phyloP scores from a whole-genome alignment of 2,113 vertebrate genomes.

The Glareola pratincola region DNA sequence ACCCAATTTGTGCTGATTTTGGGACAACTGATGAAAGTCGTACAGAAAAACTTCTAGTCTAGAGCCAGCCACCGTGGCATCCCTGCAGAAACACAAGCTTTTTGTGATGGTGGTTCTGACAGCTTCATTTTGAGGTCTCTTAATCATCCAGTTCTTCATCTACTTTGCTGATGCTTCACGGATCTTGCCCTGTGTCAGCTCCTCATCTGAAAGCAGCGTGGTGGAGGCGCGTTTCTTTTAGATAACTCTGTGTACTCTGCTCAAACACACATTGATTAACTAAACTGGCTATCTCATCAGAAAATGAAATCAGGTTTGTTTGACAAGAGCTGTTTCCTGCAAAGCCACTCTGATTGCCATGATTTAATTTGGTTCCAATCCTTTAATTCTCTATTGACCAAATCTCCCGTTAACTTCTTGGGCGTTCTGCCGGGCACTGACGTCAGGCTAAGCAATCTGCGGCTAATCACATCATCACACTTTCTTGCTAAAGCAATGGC shows the following conservation, averaged over 20 bases:
- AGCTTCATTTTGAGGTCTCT: not conserved
- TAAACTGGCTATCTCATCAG: not conserved
- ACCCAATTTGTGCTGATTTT: not conserved
- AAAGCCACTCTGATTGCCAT: not conserved
- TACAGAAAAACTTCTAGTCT: not conserved
- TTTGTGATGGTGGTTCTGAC: not conserved
- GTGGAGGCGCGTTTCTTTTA: not conserved
- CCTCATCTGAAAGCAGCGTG: rapidly evolving
- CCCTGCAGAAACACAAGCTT: not conserved
- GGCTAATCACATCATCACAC: not conserved
- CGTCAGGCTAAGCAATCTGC: not conserved
- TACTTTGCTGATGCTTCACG: too few species aligned
- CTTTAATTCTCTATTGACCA: not conserved
- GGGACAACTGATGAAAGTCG: not conserved
- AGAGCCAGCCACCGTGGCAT: not conserved
- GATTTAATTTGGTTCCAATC: not conserved
- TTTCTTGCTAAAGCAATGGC: not conserved
- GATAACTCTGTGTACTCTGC: not conserved
- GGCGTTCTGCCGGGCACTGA: not conserved
- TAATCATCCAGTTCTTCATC: not conserved
- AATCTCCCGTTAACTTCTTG: not conserved
- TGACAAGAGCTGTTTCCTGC: not conserved
- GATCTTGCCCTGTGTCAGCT: not conserved
- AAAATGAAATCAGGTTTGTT: not conserved
- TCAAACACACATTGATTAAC: not conserved